Base-by-base conservation (phyloP, 2,888 invertebrate species). In the Plemyria rubiginata region DNA sequence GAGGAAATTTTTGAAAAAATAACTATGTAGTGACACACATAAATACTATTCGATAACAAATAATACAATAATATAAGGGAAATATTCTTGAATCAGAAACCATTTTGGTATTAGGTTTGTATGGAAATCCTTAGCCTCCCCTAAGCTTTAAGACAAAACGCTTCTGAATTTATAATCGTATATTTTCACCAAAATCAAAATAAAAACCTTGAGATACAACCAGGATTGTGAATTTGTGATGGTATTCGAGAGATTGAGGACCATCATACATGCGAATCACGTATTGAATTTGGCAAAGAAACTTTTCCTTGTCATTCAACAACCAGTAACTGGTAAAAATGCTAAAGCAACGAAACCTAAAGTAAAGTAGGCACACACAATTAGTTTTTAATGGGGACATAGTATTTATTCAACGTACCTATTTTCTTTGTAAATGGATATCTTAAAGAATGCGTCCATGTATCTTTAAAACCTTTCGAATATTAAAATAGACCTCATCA, bases 271-370 rank as follows among this genome's bases (percentile, higher is more conserved):
- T 67, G 59, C 71, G 66, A 32, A 52, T 54, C 57, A 62, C 69
- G 69, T 69, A 57, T 65, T 57, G 62, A 67, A 66, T 71, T 71
- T 69, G 71, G 66, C 69, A 67, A 65, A 67, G 61, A 54, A 59
- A 54, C 54, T 64, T 70, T 71, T 67, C 67, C 67, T 67, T 69
- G 51, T 67, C 61, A 63, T 60, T 66, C 61, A 66, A 67, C 63
- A 62, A 62, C 59, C 43, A 50, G 50, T 29, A 62, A 56, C 52
- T 62, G 53, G 40, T 49, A 15, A 57, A 57, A 40, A 43, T 62
- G 52, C 54, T 49, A 50, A 54, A 43, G 28, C 52, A 56, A 49
- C 45, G 50, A 38, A 57, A 50, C 38, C 51, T 32, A 36, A 11
- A 38, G 45, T 40, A 8, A 22, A 22, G 11, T 22, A 22, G 22